phyloP scores from a whole-genome alignment of 2,797 vertebrate species.

The Stomatorhinus walkeri region DNA sequence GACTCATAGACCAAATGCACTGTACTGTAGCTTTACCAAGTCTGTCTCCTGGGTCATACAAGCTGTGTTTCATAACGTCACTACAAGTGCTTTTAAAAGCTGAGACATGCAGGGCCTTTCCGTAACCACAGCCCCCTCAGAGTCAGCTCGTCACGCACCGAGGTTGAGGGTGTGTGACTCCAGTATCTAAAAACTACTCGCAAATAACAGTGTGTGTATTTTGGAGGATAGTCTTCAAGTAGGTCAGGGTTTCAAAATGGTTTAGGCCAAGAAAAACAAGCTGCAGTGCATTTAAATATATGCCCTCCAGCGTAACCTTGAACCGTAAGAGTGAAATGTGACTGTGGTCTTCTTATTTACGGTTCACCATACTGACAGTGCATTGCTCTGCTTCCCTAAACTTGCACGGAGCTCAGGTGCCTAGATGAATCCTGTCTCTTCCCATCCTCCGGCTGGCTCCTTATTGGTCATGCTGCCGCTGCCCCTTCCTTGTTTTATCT shows the following conservation, averaged over 20 bases:
- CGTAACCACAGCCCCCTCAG: not conserved
- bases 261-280: not conserved
- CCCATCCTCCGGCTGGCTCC: not conserved
- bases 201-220: not conserved
- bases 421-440: not conserved
- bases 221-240: not conserved
- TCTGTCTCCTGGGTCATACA: not conserved
- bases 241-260: not conserved
- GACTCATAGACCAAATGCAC: not conserved
- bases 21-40: not conserved
- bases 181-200: not conserved
- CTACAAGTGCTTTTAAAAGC: not conserved
- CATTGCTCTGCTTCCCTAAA: not conserved
- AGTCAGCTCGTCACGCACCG: not conserved
- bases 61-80: not conserved
- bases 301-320: not conserved
- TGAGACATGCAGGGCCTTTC: not conserved
- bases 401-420: not conserved
- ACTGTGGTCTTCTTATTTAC: not conserved
- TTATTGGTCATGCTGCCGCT: not conserved
- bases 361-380: not conserved
- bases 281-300: not conserved
- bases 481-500: not conserved
- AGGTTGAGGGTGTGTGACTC: not conserved
- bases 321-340: not conserved